Evolutionary conservation across 2,888 invertebrate genomes (phyloP).

Genomic region (Lithophane socia): DNA sequence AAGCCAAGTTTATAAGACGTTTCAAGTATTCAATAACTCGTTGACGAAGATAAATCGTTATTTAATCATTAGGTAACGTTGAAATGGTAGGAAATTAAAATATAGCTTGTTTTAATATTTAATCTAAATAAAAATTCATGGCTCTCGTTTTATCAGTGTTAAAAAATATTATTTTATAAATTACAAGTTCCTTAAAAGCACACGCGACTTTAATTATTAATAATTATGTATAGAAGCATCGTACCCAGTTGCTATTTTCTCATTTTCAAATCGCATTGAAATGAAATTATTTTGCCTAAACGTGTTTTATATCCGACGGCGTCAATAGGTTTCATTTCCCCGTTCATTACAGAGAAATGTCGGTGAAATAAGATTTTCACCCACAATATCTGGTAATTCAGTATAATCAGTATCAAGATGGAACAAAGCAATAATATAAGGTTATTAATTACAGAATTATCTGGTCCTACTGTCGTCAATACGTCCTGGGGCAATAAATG

Average conservation of each 20-base stretch:
- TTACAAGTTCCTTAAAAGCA: too few species aligned
- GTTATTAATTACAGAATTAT: conserved; percentile 68
- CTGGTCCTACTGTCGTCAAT: conserved; percentile 71
- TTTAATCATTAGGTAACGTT: conserved; percentile 25
- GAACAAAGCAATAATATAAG: conserved; percentile 61
- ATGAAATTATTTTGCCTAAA: conserved; percentile 24
- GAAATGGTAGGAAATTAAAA: conserved; percentile 2
- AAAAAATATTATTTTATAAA: too few species aligned
- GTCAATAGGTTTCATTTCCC: conserved; percentile 39
- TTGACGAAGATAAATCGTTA: conserved; percentile 36
- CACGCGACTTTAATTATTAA: too few species aligned
- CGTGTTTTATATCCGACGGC: conserved; percentile 14
- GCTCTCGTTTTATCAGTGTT: background rate
- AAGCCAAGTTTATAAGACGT: conserved; percentile 22
- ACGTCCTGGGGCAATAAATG: conserved; percentile 80
- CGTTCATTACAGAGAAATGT: conserved; percentile 34
- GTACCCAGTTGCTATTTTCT: background rate
- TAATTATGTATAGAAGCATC: background rate
- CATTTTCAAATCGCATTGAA: conserved; percentile 16
- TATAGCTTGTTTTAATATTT: background rate
- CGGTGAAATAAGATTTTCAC: conserved; percentile 25
- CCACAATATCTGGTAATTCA: conserved; percentile 44
- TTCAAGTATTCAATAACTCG: conserved; percentile 44
- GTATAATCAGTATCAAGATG: conserved; percentile 54
- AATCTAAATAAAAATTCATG: background rate